A percentile compares a stretch with the other conserved stretches of the same genome.
Conservation (phyloP, 2,113 vertebrate genomes). For the Thinocorus orbignyianus region DNA sequence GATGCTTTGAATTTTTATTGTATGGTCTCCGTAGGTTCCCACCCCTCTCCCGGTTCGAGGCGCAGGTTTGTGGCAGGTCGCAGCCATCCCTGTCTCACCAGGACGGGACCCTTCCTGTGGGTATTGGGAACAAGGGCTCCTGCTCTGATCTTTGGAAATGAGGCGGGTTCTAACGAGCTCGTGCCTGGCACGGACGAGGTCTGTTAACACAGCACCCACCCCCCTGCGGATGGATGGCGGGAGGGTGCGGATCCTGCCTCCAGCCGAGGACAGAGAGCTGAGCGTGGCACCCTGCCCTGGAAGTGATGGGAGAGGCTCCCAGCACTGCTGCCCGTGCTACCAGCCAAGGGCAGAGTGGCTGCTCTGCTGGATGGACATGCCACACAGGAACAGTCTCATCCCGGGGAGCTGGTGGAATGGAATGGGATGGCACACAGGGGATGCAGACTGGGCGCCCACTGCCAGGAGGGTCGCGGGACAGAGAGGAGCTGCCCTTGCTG, state of each 20-base stretch:
- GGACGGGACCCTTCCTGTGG: fast-evolving
- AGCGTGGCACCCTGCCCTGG: neutral
- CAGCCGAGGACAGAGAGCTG: neutral
- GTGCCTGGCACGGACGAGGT: neutral
- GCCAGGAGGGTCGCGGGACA: fast-evolving
- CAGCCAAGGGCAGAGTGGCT: neutral
- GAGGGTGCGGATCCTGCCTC: neutral
- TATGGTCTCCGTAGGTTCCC: neutral
- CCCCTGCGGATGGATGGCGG: fast-evolving
- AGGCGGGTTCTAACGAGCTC: neutral
- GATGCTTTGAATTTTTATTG: constrained; percentile 27
- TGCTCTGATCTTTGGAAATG: neutral
- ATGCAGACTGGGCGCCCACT: neutral
- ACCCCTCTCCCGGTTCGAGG: fast-evolving
- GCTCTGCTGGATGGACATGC: neutral
- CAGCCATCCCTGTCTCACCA: neutral
- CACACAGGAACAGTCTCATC: neutral
- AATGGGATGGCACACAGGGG: neutral
- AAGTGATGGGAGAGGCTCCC: neutral
- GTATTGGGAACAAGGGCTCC: neutral
- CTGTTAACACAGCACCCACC: neutral
- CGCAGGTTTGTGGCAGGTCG: neutral
- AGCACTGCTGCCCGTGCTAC: fast-evolving
- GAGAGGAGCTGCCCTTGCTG: neutral
- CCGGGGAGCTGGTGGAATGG: neutral